phyloP scores from a whole-genome alignment of 2,113 vertebrate species.

The Emydocephalus ijimae region DNA sequence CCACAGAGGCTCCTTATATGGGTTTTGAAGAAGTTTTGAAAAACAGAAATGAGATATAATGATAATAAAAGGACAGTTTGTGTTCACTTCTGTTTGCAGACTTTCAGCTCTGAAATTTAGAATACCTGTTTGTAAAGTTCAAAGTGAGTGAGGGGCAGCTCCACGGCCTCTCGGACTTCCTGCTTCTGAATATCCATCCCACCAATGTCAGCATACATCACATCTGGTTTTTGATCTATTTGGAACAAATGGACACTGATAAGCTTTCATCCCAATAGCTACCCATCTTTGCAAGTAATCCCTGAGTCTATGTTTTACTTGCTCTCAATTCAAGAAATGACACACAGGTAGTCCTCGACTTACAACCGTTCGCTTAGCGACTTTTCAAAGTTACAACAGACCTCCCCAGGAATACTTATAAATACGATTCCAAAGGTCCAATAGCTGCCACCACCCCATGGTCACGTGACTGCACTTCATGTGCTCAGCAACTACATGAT shows the following conservation, averaged over 20 bases:
- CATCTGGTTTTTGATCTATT: slow-evolving; percentile 93
- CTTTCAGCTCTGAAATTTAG: not conserved
- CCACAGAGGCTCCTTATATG: not conserved
- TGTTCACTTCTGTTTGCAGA: not conserved
- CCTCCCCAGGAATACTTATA: not conserved
- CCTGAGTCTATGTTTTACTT: not conserved
- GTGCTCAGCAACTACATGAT: not conserved
- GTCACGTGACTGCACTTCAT: not conserved
- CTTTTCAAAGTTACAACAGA: not conserved
- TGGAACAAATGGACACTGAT: not conserved
- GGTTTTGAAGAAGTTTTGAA: not conserved
- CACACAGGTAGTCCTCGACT: not conserved
- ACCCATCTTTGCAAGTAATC: not conserved
- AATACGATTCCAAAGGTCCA: not conserved
- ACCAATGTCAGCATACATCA: slow-evolving; percentile 92
- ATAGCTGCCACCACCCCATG: not conserved
- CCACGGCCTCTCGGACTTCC: slow-evolving; percentile 92
- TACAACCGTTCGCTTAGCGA: not conserved
- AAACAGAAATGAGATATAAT: not conserved
- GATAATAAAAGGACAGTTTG: not conserved
- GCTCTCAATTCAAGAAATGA: not conserved
- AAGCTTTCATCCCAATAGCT: not conserved
- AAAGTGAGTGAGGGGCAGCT: slow-evolving; percentile 92
- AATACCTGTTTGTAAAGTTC: slow-evolving; percentile 93
- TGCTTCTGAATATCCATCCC: slow-evolving; percentile 99